phyloP scores from a whole-genome alignment of 2,888 invertebrate genomes.

The Drosophila rellima region DNA sequence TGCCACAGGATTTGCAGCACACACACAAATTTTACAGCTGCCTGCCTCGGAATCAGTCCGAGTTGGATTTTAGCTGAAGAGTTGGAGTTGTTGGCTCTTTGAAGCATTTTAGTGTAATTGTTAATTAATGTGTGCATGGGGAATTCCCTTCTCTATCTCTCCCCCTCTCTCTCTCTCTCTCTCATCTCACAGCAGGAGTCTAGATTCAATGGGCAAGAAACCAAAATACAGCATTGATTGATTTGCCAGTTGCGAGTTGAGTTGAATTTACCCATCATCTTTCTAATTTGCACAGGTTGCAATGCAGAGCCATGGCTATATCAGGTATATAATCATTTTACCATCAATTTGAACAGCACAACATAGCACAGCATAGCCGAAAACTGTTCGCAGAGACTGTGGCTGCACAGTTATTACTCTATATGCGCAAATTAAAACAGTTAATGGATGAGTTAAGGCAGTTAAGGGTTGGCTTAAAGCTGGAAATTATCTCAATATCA shows the following conservation, averaged over 20 bases:
- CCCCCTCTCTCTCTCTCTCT: no score
- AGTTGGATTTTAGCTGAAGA: conserved; percentile 8
- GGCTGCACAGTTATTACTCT: conserved; percentile 15
- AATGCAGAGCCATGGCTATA: conserved; percentile 18
- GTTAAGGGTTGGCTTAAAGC: not conserved
- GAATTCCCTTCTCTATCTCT: conserved; percentile 10
- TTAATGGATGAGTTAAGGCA: conserved; percentile 6
- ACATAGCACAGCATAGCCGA: not conserved
- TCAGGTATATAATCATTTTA: conserved; percentile 40
- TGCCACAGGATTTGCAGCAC: conserved; percentile 59
- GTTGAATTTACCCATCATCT: conserved; percentile 48
- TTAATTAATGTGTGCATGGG: conserved; percentile 69
- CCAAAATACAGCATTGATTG: conserved; percentile 57
- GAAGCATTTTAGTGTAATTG: conserved; percentile 76
- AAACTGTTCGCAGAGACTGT: not conserved
- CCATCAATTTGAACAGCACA: conserved; percentile 12
- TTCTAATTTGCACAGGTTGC: conserved; percentile 41
- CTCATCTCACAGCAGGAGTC: not conserved
- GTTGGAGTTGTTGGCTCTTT: conserved; percentile 45
- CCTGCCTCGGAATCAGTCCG: conserved; percentile 1
- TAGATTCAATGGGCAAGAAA: conserved; percentile 12
- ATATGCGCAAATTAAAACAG: conserved; percentile 1
- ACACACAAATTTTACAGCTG: conserved; percentile 42
- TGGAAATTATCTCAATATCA: no score
- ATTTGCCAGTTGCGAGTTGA: conserved; percentile 33